Evolutionary conservation across 1,140 invertebrate species (phyloP), one percentile per base, ranked within the genome.

Genomic region (Caerostris extrusa): DNA sequence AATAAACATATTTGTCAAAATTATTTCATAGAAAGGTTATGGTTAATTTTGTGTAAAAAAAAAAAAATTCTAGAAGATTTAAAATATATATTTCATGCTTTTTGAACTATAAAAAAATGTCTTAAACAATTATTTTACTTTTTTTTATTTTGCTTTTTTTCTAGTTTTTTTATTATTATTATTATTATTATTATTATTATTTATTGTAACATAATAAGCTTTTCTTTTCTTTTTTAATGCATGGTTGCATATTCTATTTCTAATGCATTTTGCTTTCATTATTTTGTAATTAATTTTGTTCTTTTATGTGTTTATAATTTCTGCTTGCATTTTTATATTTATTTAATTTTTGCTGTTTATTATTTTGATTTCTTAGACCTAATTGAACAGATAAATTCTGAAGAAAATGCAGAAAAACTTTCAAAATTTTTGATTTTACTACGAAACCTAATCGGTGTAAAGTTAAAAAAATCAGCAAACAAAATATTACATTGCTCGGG

Each of bases 351-450:
- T 57, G 14, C 17, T 3, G 5, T 60, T n/a, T 88, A 12, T 67
- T 61, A 34, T 34, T 88, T 67, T 50, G n/a, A 64, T 67, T 88
- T 64, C 14, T 64, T 83, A 83, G 82, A 83, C 55, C 56, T 55
- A 57, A 19, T 56, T 17, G 57, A n/a, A 58, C 81, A 83, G 7
- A 5, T 50, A 50, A 3, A 14, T 77, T 5, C 34, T 77, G 8
- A 3, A 50, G 53, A 77, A 3, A 77, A 14, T 77, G 50, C 34
- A 14, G 34, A 77, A 12, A 7, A 50, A 77, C 19, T 77, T 77
- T 53, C 19, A 77, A 77, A 77, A 77, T 77, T 50, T 77, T 77
- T 77, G 71, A 77, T 77, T 10, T 77, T 50, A 50, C 71, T 77
- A 77, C 50, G 53, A 77, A 77, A 12, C 34, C 34, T 50, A 5